A percentile compares a stretch with the other conserved stretches of the same genome.
Conservation (phyloP, 2,113 vertebrate species). For the Takifugu flavidus region DNA sequence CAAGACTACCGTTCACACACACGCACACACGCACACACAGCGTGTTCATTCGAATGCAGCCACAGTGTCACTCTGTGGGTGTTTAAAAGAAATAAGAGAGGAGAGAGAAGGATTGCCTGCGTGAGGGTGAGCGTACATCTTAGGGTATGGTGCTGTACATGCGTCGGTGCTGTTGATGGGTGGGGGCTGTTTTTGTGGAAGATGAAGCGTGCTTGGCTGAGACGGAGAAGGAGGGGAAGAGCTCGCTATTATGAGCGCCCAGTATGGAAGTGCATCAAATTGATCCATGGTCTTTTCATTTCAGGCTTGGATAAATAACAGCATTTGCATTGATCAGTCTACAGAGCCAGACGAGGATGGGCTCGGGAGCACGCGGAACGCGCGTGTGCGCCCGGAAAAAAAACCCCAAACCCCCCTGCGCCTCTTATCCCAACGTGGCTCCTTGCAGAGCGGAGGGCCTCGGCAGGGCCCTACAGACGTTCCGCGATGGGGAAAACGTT, state of each 20-base stretch:
- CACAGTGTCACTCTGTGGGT: constrained; percentile 62
- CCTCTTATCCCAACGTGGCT: constrained; percentile 56
- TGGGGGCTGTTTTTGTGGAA: constrained; percentile 22
- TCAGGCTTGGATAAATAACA: constrained; percentile 81
- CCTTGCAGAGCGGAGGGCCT: constrained; percentile 63
- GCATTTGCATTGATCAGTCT: constrained; percentile 79
- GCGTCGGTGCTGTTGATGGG: constrained; percentile 39
- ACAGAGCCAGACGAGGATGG: constrained; percentile 63
- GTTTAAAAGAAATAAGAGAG: constrained; percentile 44
- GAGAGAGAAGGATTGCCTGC: not conserved
- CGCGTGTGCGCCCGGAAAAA: constrained; percentile 37
- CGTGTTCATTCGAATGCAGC: constrained; percentile 56
- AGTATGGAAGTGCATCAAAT: constrained; percentile 74
- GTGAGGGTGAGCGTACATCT: constrained; percentile 20
- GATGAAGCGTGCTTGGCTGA: constrained; percentile 32
- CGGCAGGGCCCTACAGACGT: constrained; percentile 59
- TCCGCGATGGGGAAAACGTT: constrained; percentile 70
- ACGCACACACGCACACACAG: constrained; percentile 2
- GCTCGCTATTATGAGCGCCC: constrained; percentile 61
- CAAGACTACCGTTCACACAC: constrained; percentile 15
- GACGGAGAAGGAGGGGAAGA: constrained; percentile 45
- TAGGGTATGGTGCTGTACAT: constrained; percentile 36
- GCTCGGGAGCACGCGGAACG: constrained; percentile 25
- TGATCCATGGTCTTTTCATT: constrained; percentile 79
- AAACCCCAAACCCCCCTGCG: constrained; percentile 10